A percentile compares a stretch with the other conserved stretches of the same genome.
Conservation (phyloP, 2,888 invertebrate species). For the Pycnomerus fuliginosus region DNA sequence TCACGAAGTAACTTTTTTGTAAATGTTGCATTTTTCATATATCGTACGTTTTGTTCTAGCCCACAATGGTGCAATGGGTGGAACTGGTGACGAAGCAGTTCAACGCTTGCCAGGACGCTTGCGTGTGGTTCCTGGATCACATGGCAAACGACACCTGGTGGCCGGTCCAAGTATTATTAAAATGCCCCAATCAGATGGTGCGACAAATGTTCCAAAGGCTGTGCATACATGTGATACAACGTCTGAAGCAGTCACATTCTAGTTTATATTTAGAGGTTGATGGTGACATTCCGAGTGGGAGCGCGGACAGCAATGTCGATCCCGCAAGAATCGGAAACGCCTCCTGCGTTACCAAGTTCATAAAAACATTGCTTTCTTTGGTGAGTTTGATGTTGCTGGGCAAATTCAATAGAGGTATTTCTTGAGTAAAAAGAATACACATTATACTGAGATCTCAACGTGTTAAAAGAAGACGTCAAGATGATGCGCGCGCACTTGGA, state of each 20-base stretch:
- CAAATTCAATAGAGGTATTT: background rate
- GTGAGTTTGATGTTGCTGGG: constrained; percentile 53
- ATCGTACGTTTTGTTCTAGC: constrained; percentile 56
- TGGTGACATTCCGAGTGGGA: constrained; percentile 54
- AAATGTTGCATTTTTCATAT: no score
- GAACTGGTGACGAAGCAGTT: constrained; percentile 93
- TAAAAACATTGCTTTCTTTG: constrained; percentile 82
- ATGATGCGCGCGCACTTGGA: no score
- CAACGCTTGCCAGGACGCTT: constrained; percentile 85
- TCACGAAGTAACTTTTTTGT: no score
- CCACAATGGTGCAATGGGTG: constrained; percentile 96
- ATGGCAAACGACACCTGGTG: constrained; percentile 95
- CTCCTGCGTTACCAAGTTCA: constrained; percentile 90
- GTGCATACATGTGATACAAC: constrained; percentile 91
- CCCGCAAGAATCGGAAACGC: constrained; percentile 64
- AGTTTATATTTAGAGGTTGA: constrained; percentile 63
- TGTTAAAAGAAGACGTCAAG: no score
- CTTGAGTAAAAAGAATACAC: no score
- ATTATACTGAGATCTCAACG: no score
- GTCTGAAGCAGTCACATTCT: constrained; percentile 68
- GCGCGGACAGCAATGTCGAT: constrained; percentile 58
- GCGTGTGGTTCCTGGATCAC: constrained; percentile 89
- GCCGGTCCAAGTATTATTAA: constrained; percentile 89
- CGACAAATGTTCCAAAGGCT: constrained; percentile 95
- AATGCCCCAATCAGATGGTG: constrained; percentile 96